A percentile compares a stretch with the other conserved stretches of the same genome.
phyloP scores from a whole-genome alignment of 2,888 invertebrate species.

The Phoenoteleia sp. region DNA sequence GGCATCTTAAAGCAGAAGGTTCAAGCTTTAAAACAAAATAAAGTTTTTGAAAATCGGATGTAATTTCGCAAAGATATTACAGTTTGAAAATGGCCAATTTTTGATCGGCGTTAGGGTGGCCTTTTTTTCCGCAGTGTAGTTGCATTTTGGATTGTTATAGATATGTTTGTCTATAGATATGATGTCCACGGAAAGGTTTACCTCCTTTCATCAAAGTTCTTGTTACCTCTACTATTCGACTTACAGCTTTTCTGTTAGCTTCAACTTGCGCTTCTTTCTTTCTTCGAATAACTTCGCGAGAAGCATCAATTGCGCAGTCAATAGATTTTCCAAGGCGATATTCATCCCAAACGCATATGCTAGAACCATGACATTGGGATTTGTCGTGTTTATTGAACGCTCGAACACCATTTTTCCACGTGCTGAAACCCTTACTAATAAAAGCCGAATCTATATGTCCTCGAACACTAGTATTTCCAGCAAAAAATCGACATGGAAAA shows the following conservation, averaged over 20 bases:
- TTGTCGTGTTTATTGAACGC: constrained; percentile 30
- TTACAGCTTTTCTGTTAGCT: constrained; percentile 17
- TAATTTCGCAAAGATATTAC: no score
- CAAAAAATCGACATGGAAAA: constrained; percentile 38
- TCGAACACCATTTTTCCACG: constrained; percentile 31
- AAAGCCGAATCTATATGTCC: constrained; percentile 20
- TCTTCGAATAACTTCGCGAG: constrained; percentile 18
- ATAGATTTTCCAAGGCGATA: constrained; percentile 26
- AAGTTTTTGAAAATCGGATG: no score
- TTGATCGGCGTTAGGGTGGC: no score
- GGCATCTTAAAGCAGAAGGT: no score
- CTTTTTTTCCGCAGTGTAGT: no score
- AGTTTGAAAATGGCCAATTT: no score
- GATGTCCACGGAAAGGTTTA: constrained; percentile 39
- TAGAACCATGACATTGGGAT: constrained; percentile 39
- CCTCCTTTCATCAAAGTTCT: no score
- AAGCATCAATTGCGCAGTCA: constrained; percentile 28
- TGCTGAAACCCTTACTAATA: constrained; percentile 27
- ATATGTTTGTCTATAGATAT: neutral
- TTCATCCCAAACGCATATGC: no score
- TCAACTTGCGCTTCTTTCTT: constrained; percentile 21
- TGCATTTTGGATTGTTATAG: constrained; percentile 1
- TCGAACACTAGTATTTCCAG: neutral
- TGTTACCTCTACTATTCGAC: constrained; percentile 12
- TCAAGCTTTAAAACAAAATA: no score